Conservation (phyloP, 2,888 invertebrate genomes). For the Acanthopleura granulata region DNA sequence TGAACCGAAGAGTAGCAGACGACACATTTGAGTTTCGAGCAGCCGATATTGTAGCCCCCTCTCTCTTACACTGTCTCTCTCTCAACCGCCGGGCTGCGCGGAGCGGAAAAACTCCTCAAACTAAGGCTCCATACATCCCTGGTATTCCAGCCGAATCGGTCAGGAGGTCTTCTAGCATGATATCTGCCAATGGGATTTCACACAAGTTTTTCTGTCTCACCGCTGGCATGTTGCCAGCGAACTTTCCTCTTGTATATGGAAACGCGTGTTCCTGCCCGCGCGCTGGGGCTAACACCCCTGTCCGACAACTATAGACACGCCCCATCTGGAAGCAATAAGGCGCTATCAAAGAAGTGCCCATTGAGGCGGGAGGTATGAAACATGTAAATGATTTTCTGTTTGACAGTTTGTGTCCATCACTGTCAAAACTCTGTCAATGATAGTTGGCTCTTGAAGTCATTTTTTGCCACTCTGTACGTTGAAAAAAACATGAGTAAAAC, state of each 20-base stretch:
- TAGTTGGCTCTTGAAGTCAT: not conserved
- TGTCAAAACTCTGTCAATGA: not conserved
- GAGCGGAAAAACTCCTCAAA: not conserved
- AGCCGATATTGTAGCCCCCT: not conserved
- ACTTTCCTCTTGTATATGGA: not conserved
- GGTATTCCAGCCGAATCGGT: not conserved
- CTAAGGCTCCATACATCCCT: not conserved
- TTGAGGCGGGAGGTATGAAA: not conserved
- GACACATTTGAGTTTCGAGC: not conserved
- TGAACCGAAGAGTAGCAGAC: no score
- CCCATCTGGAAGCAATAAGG: not conserved
- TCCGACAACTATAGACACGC: not conserved
- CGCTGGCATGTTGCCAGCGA: not conserved
- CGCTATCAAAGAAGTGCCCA: not conserved
- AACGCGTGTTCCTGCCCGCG: not conserved
- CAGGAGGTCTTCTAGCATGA: not conserved
- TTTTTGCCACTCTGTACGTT: not conserved
- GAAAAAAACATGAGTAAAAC: no score
- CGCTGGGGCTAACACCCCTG: not conserved
- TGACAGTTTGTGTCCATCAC: not conserved
- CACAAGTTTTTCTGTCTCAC: not conserved
- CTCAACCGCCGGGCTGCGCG: slow-evolving; percentile 4
- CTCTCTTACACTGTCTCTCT: not conserved
- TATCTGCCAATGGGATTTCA: slow-evolving; percentile 3
- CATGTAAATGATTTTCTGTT: not conserved